Conservation (phyloP, 2,797 vertebrate genomes). For the Spinus pinus region DNA sequence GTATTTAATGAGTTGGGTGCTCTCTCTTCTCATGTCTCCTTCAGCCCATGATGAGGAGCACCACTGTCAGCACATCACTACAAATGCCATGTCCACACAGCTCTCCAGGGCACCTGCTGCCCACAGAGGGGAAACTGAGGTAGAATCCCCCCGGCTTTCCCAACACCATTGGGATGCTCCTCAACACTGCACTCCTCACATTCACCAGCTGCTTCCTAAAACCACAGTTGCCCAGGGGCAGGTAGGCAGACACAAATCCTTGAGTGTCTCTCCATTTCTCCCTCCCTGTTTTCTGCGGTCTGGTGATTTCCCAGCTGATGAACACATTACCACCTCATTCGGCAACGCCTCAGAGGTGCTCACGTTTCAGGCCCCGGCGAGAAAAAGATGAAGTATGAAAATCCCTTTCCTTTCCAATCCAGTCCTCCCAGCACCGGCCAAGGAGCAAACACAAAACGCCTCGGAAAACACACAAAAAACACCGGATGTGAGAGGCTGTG, state of each 20-base stretch:
- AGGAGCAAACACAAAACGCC: constrained; percentile 41
- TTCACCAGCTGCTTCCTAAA: not conserved
- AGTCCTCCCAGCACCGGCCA: constrained; percentile 46
- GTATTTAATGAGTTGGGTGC: not conserved
- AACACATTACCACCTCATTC: constrained; percentile 69
- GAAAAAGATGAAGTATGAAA: constrained; percentile 73
- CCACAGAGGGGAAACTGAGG: not conserved
- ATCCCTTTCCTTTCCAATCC: constrained; percentile 67
- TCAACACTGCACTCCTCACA: fast-evolving
- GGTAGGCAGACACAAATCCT: not conserved
- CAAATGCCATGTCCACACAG: fast-evolving
- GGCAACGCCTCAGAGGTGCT: constrained; percentile 54
- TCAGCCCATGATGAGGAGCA: not conserved
- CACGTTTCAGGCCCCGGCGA: constrained; percentile 50
- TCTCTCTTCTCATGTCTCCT: not conserved
- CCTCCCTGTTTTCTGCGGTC: not conserved
- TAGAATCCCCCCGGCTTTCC: not conserved
- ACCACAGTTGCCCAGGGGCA: not conserved
- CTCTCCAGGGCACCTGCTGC: not conserved
- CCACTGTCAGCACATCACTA: not conserved
- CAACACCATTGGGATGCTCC: not conserved
- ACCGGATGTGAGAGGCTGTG: constrained; percentile 30
- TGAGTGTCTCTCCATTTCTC: not conserved
- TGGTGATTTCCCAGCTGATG: constrained; percentile 62
- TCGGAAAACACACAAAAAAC: constrained; percentile 43